Evolutionary conservation across 2,113 vertebrate genomes (phyloP).

Genomic region (Orycteropus afer): DNA sequence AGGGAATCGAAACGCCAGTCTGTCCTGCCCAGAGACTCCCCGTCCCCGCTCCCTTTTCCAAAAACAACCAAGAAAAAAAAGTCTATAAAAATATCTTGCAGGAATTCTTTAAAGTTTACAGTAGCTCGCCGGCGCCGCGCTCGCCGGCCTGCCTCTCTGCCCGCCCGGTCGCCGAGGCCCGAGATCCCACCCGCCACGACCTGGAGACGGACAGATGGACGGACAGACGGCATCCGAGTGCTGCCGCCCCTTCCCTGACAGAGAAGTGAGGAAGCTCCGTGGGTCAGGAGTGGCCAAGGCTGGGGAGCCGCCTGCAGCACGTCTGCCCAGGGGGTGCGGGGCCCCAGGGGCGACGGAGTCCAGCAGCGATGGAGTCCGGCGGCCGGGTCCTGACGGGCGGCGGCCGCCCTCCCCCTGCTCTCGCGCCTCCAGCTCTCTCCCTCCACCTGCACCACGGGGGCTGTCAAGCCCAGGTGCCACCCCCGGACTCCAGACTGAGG

Average conservation of each 20-base stretch:
- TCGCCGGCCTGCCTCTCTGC: conserved; percentile 78
- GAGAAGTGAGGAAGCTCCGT: conserved; percentile 56
- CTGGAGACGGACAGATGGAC: background rate
- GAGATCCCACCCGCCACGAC: conserved; percentile 61
- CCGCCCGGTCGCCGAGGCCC: conserved; percentile 58
- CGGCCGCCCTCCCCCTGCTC: background rate
- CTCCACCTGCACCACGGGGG: background rate
- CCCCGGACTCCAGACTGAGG: background rate
- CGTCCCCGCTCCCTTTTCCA: conserved; percentile 71
- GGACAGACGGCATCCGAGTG: background rate
- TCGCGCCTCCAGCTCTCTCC: background rate
- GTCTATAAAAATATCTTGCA: conserved; percentile 97
- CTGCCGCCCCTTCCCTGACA: conserved; percentile 72
- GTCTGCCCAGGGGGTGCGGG: background rate
- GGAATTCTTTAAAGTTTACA: conserved; percentile 92
- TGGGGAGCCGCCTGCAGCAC: conserved; percentile 1
- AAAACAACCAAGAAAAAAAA: conserved; percentile 86
- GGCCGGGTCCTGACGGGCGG: background rate
- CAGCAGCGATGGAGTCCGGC: too few species aligned
- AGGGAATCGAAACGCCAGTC: conserved; percentile 89
- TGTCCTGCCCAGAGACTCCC: conserved; percentile 75
- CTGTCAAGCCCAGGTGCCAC: background rate
- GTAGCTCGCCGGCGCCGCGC: conserved; percentile 85
- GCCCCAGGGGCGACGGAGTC: background rate
- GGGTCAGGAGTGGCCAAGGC: conserved; percentile 73